Conservation (phyloP, 2,797 vertebrate species). For the Amazona finschi region DNA sequence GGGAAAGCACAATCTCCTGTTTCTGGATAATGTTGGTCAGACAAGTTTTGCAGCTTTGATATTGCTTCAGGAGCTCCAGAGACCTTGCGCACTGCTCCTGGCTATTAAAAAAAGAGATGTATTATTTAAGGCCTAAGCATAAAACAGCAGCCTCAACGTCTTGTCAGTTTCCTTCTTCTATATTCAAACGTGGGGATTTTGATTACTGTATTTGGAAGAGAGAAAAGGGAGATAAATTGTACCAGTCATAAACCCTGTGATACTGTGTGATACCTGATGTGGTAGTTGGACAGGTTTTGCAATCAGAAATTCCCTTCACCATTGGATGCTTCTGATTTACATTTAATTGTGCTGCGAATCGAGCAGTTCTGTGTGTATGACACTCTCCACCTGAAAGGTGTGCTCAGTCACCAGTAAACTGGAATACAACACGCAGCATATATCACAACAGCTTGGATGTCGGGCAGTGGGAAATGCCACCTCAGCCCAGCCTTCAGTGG, state of each 20-base stretch:
- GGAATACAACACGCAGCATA: neutral
- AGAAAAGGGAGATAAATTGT: neutral
- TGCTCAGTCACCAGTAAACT: neutral
- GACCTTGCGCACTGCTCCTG: constrained; percentile 83
- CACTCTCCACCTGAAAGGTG: neutral
- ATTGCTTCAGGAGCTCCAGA: constrained; percentile 89
- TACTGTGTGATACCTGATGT: neutral
- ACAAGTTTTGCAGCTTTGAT: constrained; percentile 83
- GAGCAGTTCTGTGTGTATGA: neutral
- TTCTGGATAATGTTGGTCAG: constrained; percentile 85
- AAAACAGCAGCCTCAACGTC: neutral
- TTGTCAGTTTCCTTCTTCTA: neutral
- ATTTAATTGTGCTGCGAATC: neutral
- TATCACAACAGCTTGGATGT: neutral
- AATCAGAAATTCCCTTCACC: neutral
- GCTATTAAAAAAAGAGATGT: constrained; percentile 66
- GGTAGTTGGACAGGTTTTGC: neutral
- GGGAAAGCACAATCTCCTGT: constrained; percentile 83
- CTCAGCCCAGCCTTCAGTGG: neutral
- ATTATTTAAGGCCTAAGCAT: neutral
- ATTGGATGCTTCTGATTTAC: neutral
- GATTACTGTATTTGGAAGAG: neutral
- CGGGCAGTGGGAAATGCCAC: neutral
- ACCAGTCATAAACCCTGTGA: neutral
- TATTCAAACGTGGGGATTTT: neutral